Evolutionary conservation across 2,113 vertebrate species (phyloP).

Genomic region (Oreochromis spilurus): DNA sequence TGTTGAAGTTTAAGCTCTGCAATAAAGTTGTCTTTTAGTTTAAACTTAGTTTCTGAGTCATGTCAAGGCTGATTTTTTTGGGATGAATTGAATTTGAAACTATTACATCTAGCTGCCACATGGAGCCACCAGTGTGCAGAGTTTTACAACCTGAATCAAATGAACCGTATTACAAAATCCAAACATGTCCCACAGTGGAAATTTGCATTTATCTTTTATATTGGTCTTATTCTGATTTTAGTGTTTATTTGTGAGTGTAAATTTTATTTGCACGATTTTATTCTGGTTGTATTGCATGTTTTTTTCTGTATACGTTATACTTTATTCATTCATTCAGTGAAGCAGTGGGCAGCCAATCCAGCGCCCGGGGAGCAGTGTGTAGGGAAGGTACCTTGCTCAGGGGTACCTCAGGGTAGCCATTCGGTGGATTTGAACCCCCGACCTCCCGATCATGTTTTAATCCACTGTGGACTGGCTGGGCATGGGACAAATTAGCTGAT

Average conservation of each 20-base stretch:
- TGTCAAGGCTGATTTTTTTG: background rate
- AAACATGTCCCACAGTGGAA: background rate
- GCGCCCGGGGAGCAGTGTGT: background rate
- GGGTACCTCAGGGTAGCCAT: background rate
- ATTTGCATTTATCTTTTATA: background rate
- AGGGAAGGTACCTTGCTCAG: background rate
- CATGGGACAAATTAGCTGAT: background rate
- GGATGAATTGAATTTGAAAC: background rate
- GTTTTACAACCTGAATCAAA: background rate
- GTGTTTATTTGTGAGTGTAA: background rate
- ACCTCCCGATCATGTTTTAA: background rate
- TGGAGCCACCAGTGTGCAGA: background rate
- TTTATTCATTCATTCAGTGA: background rate
- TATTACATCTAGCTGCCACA: conserved; percentile 10
- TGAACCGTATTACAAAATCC: background rate
- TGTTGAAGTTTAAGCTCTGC: background rate
- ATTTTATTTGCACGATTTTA: background rate
- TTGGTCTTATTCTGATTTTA: background rate
- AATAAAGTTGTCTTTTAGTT: background rate
- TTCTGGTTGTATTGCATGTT: background rate
- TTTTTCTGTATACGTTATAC: background rate
- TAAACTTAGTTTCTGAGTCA: background rate
- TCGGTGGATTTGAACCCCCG: background rate
- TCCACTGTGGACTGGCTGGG: background rate
- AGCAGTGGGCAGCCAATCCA: background rate